Evolutionary conservation across 2,113 vertebrate species (phyloP).

Genomic region (Cebus imitator): DNA sequence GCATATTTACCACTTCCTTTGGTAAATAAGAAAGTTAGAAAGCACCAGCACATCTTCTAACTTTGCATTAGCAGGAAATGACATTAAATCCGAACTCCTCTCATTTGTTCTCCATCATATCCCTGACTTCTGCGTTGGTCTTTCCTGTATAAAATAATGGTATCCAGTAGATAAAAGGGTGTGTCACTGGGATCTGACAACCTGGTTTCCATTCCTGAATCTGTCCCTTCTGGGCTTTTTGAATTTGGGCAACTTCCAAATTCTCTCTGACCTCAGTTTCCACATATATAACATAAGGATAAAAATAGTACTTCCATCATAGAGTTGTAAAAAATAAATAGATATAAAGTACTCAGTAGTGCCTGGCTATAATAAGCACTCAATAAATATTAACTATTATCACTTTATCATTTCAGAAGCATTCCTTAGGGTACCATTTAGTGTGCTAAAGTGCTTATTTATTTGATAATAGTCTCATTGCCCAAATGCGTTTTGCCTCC

Average conservation of each 20-base stretch:
- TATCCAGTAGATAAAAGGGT: neutral
- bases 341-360: neutral
- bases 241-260: neutral
- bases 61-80: neutral
- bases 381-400: slow-evolving; percentile 32
- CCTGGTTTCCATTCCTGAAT: neutral
- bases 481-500: slow-evolving; percentile 46
- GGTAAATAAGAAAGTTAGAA: neutral
- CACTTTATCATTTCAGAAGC: slow-evolving; percentile 39
- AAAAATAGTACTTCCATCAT: neutral
- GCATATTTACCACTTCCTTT: neutral
- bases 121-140: neutral
- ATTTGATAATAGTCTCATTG: neutral
- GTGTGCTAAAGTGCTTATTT: slow-evolving; percentile 6
- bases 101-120: neutral
- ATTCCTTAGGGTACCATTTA: slow-evolving; percentile 26
- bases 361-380: neutral
- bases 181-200: neutral
- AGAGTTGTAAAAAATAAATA: slow-evolving; percentile 7
- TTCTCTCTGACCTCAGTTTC: neutral
- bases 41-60: neutral
- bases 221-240: neutral
- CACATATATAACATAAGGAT: neutral
- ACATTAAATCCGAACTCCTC: neutral
- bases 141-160: neutral